phyloP scores from a whole-genome alignment of 1,140 invertebrate species.

The Teleogryllus occipitalis region DNA sequence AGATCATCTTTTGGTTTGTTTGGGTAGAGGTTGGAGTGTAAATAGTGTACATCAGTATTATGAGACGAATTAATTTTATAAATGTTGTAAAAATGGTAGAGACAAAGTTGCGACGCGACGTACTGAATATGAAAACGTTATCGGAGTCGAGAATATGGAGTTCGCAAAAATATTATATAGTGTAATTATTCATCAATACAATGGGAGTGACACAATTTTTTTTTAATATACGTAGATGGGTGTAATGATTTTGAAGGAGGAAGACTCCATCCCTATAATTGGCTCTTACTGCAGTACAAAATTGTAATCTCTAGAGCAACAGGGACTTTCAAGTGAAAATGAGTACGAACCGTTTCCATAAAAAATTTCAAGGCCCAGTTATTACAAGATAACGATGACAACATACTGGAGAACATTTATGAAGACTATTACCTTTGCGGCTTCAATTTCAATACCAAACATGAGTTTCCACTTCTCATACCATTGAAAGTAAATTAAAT shows the following conservation, averaged over 20 bases:
- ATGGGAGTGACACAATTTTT: too few species aligned
- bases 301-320: not conserved
- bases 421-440: not conserved
- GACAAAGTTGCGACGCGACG: too few species aligned
- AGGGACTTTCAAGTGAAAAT: not conserved
- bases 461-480: not conserved
- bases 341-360: not conserved
- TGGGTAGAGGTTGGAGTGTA: not conserved
- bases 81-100: too few species aligned
- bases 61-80: too few species aligned
- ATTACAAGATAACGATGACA: not conserved
- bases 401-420: constrained; percentile 9
- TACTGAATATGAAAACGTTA: too few species aligned
- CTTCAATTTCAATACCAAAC: too few species aligned
- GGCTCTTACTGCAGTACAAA: not conserved
- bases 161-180: constrained; percentile 9
- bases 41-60: not conserved
- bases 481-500: constrained; percentile 7
- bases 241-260: not conserved
- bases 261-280: not conserved
- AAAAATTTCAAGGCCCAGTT: not conserved
- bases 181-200: too few species aligned
- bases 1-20: not conserved
- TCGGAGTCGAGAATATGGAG: not conserved
- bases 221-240: too few species aligned